Evolutionary conservation across 2,888 invertebrate genomes (phyloP), one percentile per base, ranked within the genome.

Genomic region (Syritta pipiens): DNA sequence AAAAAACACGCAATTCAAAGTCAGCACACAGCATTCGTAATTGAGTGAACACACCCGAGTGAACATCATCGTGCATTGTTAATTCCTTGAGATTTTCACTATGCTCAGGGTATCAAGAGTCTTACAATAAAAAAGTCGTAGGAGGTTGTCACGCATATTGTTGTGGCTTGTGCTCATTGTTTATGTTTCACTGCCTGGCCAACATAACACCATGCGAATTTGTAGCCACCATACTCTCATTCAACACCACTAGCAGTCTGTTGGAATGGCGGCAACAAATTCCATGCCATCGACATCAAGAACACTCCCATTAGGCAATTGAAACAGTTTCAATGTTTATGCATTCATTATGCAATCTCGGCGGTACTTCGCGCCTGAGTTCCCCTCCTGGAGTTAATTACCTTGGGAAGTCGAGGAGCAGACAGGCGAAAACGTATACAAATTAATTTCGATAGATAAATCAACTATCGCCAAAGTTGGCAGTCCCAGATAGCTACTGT

Each of bases 251-350:
- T n/a, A n/a, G n/a, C n/a, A n/a, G 37, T 24, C 35, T 19, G 24
- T 32, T 19, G 32, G 22, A 63, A 40, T n/a, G n/a, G n/a, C 30
- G 48, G 62, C 44, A 63, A 37, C 24, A 32, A 55, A 53, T 55
- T 55, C 37, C 71, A 62, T 35, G 62, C 62, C 62, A 62, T 71
- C 62, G 55, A 63, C 71, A 72, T 48, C 44, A 12, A 55, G 71
- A 55, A 55, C 71, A 62, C 71, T 72, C 71, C 71, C 63, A 62
- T 55, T 55, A 55, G 37, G 51, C 63, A 55, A 72, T 40, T 55
- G 48, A 63, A 55, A 72, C 63, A 28, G 63, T 72, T 72, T 28
- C 62, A 63, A 26, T 72, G 60, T 63, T 72, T 55, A 48, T 63
- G 71, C 37, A 63, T 63, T 62, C 71, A 72, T 24, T 35, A 53